Evolutionary conservation across 2,113 vertebrate genomes (phyloP).

Genomic region (Gopherus evgoodei): DNA sequence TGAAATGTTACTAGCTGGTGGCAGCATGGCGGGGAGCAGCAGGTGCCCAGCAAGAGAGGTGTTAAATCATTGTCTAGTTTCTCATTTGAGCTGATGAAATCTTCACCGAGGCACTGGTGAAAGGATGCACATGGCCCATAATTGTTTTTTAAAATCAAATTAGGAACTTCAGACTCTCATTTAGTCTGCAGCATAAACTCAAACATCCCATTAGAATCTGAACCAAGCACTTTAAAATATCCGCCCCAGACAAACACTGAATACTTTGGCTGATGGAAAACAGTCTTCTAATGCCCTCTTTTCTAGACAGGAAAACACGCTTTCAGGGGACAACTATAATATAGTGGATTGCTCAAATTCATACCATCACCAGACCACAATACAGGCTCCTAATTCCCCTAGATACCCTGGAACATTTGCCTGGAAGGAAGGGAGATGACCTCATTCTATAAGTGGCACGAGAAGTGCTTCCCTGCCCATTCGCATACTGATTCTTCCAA

Average conservation of each 20-base stretch:
- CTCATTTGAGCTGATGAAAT: background rate
- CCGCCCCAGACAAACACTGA: rapidly evolving
- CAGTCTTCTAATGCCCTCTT: background rate
- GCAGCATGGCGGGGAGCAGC: background rate
- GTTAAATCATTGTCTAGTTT: background rate
- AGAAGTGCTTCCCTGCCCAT: rapidly evolving
- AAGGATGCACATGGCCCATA: background rate
- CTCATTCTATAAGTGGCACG: background rate
- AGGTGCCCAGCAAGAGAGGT: background rate
- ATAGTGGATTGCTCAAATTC: too few relatives aligned
- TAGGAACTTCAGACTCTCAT: background rate
- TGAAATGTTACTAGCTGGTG: background rate
- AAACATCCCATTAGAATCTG: background rate
- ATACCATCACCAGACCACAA: background rate
- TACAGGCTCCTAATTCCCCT: background rate
- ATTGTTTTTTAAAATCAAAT: background rate
- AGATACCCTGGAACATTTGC: background rate
- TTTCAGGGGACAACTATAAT: background rate
- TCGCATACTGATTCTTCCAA: rapidly evolving
- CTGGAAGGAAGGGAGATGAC: background rate
- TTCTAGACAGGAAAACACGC: background rate
- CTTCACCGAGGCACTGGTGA: background rate
- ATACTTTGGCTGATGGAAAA: rapidly evolving
- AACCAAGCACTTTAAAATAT: background rate
- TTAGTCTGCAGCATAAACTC: background rate